Conservation (phyloP, 1,140 invertebrate genomes). For the Sminthurinus signatus region DNA sequence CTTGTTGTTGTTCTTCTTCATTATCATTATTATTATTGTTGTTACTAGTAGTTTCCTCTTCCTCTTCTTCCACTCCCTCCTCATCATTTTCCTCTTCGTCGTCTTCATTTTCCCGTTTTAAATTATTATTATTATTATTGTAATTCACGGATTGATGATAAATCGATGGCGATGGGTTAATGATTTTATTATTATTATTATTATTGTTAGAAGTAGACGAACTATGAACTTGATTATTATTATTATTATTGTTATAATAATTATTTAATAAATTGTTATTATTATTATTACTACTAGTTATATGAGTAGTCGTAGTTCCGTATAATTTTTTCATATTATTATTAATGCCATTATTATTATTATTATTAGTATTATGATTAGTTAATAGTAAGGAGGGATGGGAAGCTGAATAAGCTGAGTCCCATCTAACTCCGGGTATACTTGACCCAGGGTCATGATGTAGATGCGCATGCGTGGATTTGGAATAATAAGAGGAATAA, state of each 20-base stretch:
- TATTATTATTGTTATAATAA: no score
- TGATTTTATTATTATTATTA: conserved; percentile 8
- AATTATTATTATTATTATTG: no score
- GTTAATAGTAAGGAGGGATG: neutral
- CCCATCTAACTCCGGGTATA: conserved; percentile 18
- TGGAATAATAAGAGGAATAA: conserved; percentile 11
- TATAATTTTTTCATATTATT: neutral
- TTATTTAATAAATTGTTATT: neutral
- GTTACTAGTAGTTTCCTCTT: neutral
- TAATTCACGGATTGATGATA: no score
- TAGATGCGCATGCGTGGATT: conserved; percentile 4
- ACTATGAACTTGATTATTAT: no score
- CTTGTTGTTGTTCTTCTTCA: no score
- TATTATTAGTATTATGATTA: neutral
- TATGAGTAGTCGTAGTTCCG: neutral
- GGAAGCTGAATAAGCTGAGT: neutral
- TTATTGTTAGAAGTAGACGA: neutral
- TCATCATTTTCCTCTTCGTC: neutral
- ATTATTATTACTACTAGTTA: conserved; percentile 8
- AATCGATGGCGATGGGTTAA: no score
- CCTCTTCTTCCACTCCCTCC: neutral
- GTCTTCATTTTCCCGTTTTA: no score
- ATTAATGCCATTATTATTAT: conserved; percentile 6
- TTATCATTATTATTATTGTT: neutral
- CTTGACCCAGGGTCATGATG: conserved; percentile 10